Percentiles rank a stretch among this genome's conserved stretches.
phyloP scores from a whole-genome alignment of 2,113 vertebrate species.

The Echinops telfairi region DNA sequence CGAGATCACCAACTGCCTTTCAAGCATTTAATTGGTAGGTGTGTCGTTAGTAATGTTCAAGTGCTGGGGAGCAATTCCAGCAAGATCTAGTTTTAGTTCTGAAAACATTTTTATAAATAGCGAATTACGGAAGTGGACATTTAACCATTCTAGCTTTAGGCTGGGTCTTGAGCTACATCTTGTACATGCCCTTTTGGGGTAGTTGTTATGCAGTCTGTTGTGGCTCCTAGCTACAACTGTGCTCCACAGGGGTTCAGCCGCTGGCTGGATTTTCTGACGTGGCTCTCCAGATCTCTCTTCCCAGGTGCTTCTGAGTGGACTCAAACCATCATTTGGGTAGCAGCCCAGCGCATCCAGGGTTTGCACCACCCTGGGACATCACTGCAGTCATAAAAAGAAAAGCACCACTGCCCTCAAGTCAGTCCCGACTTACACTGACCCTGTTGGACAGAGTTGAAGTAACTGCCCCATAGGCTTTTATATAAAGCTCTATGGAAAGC shows the following conservation, averaged over 20 bases:
- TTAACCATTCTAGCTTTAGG: slow-evolving; percentile 58
- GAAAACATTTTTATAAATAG: slow-evolving; percentile 12
- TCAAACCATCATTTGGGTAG: not conserved
- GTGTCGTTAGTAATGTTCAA: not conserved
- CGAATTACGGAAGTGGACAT: not conserved
- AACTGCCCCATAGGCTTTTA: not conserved
- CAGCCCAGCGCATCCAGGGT: not conserved
- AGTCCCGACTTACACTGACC: not conserved
- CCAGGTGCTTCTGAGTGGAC: not conserved
- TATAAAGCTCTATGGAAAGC: not conserved
- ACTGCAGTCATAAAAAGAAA: not conserved
- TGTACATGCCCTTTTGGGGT: slow-evolving; percentile 42
- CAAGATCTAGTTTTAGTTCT: not conserved
- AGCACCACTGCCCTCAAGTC: not conserved
- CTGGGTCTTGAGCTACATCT: not conserved
- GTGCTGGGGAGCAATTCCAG: not conserved
- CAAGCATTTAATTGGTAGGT: slow-evolving; percentile 95
- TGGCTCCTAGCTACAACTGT: not conserved
- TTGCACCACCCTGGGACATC: not conserved
- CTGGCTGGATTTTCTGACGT: not conserved
- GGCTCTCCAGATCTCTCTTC: not conserved
- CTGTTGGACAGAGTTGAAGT: not conserved
- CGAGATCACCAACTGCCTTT: slow-evolving; percentile 96
- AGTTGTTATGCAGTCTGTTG: not conserved
- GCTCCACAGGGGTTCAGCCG: not conserved